Base-by-base conservation (phyloP, 2,797 vertebrate genomes). In the Caiman crocodilus region DNA sequence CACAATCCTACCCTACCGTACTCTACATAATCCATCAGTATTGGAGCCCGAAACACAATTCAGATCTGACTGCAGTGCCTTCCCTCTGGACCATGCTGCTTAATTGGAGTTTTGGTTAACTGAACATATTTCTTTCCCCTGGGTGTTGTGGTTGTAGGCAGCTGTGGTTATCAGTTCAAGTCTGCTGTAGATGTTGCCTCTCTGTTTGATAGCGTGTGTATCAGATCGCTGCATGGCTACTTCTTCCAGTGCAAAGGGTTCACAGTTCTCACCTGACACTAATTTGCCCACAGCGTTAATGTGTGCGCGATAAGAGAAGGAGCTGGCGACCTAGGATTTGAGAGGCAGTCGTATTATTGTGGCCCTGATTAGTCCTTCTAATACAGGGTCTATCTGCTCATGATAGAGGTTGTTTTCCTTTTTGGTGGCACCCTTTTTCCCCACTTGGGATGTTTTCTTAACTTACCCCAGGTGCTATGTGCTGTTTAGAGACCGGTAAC, bases 271-370 rank as follows among this genome's bases (percentile, higher is more conserved):
- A 30, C 9, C 57, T 21, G 0, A 18, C 85, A 73, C 28, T 92
- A 14, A 11, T 55, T 58, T 90, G 67, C 11, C 20, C 76, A 64
- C 50, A 69, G 11, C 18, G 21, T 79, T 79, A 26, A 10, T n/a
- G 1, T 35, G 35, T 0, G 0, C 4, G 2, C 14, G 18, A 18
- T 57, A 75, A 32, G 17, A 18, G 23, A 82, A 0, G 11, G 6
- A 4, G 32, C 18, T 61, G 58, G 26, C 23, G 77, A 71, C 17
- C 76, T 60, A 55, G 64, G 74, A 87, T 55, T 73, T 28, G 16
- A 8, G 32, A 73, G 35, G 14, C 71, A 10, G 8, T 14, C 76
- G 64, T 76, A 71, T 55, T 56, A 26, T 59, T 55, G 42, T 60
- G 23, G 25, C 0, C 30, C 57, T 15, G 11, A 28, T 20, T 21